These are phyloP conservation scores for Dermatemys mawii DNA, from an alignment of 2,113 vertebrate species.

Conservation along the genomic window DNA sequence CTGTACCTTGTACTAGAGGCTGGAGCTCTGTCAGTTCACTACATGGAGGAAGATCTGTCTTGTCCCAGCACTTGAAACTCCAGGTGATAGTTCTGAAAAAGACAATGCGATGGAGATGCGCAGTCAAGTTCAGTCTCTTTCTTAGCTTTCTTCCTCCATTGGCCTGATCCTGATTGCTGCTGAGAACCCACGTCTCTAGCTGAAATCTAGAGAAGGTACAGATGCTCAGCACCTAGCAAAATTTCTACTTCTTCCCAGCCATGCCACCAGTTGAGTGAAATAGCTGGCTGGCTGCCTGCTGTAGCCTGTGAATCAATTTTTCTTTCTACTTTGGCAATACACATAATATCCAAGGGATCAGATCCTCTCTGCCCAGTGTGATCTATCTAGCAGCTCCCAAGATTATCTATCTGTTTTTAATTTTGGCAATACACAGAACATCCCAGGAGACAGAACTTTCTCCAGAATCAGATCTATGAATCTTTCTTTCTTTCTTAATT, in stretches of 20 bases:
- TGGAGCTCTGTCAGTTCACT: neutral
- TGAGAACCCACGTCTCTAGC: neutral
- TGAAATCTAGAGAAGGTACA: neutral
- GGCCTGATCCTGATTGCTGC: neutral
- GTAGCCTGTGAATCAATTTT: neutral
- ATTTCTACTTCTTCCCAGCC: neutral
- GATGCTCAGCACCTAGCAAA: neutral
- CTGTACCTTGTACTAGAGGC: neutral
- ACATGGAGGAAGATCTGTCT: neutral
- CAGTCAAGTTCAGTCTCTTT: neutral
- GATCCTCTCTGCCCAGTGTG: neutral
- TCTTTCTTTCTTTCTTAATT: neutral
- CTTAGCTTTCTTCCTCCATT: neutral
- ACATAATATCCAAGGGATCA: neutral
- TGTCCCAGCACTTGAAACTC: neutral
- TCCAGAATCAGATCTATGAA: neutral
- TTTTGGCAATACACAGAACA: neutral
- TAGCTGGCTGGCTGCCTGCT: neutral
- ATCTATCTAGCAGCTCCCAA: neutral
- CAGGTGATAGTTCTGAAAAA: neutral
- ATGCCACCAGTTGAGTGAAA: neutral
- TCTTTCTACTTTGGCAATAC: neutral
- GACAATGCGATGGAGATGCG: fast-evolving
- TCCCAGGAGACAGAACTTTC: neutral
- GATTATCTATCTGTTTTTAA: neutral